Conservation (phyloP, 2,888 invertebrate species). For the Lamproptera curius region DNA sequence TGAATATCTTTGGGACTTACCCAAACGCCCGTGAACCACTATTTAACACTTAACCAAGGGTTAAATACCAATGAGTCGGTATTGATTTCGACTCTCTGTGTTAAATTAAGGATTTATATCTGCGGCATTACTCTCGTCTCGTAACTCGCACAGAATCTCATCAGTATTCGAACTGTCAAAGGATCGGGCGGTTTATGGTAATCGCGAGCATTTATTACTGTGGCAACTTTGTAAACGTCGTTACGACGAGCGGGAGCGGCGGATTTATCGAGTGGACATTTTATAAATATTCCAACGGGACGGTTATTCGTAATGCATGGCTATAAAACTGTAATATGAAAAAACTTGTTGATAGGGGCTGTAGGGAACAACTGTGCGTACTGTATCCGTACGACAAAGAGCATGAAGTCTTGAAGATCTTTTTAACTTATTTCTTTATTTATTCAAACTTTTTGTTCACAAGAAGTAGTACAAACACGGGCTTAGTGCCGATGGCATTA, state of each 20-base stretch:
- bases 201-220: conserved; percentile 54
- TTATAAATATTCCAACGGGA: conserved; percentile 50
- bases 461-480: no score
- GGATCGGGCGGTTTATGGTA: conserved; percentile 54
- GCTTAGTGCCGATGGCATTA: no score
- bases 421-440: no score
- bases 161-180: conserved; percentile 57
- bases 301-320: no score
- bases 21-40: not conserved
- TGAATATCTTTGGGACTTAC: not conserved
- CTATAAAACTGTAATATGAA: no score
- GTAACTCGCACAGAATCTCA: conserved; percentile 45
- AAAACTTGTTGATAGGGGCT: conserved; percentile 32
- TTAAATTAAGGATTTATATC: conserved; percentile 51
- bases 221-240: conserved; percentile 44
- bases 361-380: conserved; percentile 15
- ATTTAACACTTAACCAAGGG: not conserved
- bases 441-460: no score
- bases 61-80: conserved; percentile 9
- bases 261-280: conserved; percentile 47
- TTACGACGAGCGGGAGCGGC: conserved; percentile 34
- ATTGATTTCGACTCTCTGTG: conserved; percentile 36
- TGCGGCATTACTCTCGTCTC: conserved; percentile 36
- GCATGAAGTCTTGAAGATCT: conserved; percentile 19
- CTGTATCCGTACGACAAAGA: conserved; percentile 36